Conservation (phyloP, 2,113 vertebrate genomes). For the Clarias gariepinus region DNA sequence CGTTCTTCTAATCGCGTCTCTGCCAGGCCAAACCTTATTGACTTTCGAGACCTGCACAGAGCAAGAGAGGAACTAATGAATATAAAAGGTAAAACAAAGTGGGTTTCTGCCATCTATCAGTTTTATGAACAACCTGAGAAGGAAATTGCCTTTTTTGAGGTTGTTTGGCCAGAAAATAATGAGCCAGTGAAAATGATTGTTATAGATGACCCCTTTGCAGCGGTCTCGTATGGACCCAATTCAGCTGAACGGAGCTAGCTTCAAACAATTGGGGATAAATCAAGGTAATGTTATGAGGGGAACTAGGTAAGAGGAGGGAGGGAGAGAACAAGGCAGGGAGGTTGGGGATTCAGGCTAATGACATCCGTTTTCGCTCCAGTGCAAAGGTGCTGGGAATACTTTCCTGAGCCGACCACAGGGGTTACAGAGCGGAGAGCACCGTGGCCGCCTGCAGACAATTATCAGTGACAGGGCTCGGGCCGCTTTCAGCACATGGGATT, state of each 20-base stretch:
- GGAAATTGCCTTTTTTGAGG: slow-evolving; percentile 72
- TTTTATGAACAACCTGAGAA: slow-evolving; percentile 74
- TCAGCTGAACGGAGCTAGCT: slow-evolving; percentile 59
- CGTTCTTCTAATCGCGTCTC: slow-evolving; percentile 29
- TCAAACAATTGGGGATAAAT: slow-evolving; percentile 76
- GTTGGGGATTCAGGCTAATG: slow-evolving; percentile 66
- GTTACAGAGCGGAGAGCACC: slow-evolving; percentile 7
- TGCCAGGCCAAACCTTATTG: slow-evolving; percentile 54
- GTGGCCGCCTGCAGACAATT: slow-evolving; percentile 47
- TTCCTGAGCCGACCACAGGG: slow-evolving; percentile 50
- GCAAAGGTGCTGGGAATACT: slow-evolving; percentile 47
- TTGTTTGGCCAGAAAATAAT: slow-evolving; percentile 71
- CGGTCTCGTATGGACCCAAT: slow-evolving; percentile 72
- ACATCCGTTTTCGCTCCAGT: slow-evolving; percentile 48
- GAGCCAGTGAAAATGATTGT: slow-evolving; percentile 75
- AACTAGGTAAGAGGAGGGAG: slow-evolving; percentile 55
- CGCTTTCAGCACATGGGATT: slow-evolving; percentile 48
- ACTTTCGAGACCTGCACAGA: slow-evolving; percentile 62
- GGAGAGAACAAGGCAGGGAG: slow-evolving; percentile 60
- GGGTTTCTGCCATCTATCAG: slow-evolving; percentile 76
- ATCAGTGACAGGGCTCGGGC: slow-evolving; percentile 58
- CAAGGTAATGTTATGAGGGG: slow-evolving; percentile 65
- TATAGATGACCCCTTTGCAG: slow-evolving; percentile 73
- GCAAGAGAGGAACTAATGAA: slow-evolving; percentile 62
- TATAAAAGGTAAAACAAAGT: slow-evolving; percentile 66